Percentiles rank a stretch among this genome's conserved stretches.
Conservation (phyloP, 2,797 vertebrate genomes). For the Brachymystax lenok region DNA sequence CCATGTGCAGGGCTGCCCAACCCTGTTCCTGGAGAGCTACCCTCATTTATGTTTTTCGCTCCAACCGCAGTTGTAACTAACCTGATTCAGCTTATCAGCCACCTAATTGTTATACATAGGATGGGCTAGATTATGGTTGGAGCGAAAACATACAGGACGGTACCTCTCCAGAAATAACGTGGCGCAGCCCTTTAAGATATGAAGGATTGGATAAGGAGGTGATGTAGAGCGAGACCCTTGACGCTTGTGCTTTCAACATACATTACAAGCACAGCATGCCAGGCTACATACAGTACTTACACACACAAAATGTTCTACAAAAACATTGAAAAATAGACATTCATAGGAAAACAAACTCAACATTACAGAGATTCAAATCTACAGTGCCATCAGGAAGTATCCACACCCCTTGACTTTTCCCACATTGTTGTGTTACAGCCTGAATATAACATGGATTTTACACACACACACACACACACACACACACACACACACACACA, state of each 20-base stretch:
- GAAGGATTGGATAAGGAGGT: neutral
- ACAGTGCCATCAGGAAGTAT: neutral
- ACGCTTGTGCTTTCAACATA: slow-evolving; percentile 1
- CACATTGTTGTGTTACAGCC: too few relatives aligned
- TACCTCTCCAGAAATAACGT: neutral
- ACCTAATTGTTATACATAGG: too few relatives aligned
- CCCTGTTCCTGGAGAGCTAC: too few relatives aligned
- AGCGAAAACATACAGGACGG: neutral
- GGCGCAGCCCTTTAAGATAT: neutral
- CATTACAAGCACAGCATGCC: slow-evolving; percentile 9
- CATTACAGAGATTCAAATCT: neutral
- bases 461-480: too few relatives aligned
- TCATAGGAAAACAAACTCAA: neutral
- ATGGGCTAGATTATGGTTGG: too few relatives aligned
- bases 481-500: too few relatives aligned
- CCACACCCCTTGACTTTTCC: too few relatives aligned
- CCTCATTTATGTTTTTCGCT: too few relatives aligned
- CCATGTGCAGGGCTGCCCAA: neutral
- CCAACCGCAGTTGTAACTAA: too few relatives aligned
- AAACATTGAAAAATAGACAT: neutral
- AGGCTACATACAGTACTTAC: slow-evolving; percentile 6
- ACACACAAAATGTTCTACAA: neutral
- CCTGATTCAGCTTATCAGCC: too few relatives aligned
- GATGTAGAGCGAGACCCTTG: neutral
- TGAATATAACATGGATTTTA: too few relatives aligned